Evolutionary conservation across 2,888 invertebrate genomes (phyloP).

Genomic region (Drosophila pseudotakahashii): DNA sequence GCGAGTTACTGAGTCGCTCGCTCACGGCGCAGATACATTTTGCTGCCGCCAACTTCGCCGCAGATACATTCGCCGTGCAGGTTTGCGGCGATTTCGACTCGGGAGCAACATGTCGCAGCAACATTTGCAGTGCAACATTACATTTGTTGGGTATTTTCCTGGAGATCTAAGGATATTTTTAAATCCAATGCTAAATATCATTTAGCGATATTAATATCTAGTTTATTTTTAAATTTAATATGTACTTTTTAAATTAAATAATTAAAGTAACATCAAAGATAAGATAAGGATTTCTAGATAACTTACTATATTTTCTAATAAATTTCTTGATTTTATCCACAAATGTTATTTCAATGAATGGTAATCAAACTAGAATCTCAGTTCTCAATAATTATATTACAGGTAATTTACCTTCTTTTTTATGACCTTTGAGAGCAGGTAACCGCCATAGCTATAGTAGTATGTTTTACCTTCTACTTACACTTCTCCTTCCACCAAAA

Average conservation of each 20-base stretch:
- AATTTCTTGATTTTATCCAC: no score
- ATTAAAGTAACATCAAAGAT: no score
- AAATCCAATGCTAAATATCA: no score
- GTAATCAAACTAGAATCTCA: not conserved
- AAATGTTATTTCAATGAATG: not conserved
- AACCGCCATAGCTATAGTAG: not conserved
- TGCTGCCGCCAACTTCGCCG: conserved; percentile 53
- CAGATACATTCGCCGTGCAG: no score
- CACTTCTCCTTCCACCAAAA: conserved; percentile 2
- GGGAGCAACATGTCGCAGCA: conserved; percentile 25
- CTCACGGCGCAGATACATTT: conserved; percentile 81
- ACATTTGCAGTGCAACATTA: not conserved
- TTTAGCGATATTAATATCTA: no score
- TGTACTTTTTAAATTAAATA: no score
- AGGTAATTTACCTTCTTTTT: conserved; percentile 9
- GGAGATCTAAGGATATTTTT: not conserved
- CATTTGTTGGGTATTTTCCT: not conserved
- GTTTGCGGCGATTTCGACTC: not conserved
- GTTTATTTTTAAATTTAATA: no score
- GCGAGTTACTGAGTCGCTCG: conserved; percentile 81
- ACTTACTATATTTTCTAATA: no score
- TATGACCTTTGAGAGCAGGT: conserved; percentile 27
- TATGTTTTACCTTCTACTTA: not conserved
- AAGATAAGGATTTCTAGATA: no score
- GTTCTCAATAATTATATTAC: not conserved